A percentile compares a stretch with the other conserved stretches of the same genome.
Conservation (phyloP, 2,113 vertebrate species). For the Malurus cyaneus region DNA sequence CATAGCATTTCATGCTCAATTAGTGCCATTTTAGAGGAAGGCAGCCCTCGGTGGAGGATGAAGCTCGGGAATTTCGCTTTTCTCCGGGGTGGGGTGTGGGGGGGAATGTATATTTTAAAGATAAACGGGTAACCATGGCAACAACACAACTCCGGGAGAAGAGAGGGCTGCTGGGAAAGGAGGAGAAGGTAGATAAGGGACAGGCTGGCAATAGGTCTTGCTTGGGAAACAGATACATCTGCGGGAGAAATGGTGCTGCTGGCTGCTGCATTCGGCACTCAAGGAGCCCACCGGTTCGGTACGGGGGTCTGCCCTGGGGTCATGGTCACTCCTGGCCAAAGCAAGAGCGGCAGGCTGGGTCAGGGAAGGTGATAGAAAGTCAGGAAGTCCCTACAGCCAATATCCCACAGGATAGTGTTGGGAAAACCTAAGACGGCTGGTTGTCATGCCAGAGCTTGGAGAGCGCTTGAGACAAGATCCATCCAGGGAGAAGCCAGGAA, state of each 20-base stretch:
- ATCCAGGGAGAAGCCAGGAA: too few species aligned
- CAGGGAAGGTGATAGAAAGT: background rate
- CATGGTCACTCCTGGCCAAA: background rate
- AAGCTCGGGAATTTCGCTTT: slow-evolving; percentile 1
- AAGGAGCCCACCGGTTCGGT: background rate
- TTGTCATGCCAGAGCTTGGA: background rate
- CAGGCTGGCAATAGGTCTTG: background rate
- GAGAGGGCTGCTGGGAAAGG: background rate
- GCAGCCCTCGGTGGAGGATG: background rate
- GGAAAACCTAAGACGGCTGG: background rate
- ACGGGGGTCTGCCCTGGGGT: background rate
- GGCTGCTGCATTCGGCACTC: background rate
- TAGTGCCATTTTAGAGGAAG: slow-evolving; percentile 57
- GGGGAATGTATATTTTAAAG: background rate
- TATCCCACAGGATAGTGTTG: background rate
- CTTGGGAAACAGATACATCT: background rate
- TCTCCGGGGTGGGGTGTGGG: background rate
- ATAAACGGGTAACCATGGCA: slow-evolving; percentile 54
- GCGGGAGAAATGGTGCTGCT: background rate
- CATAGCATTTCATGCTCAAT: slow-evolving; percentile 66
- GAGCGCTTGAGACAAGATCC: rapidly evolving
- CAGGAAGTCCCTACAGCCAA: background rate
- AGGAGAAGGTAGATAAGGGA: slow-evolving; percentile 15
- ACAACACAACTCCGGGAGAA: background rate
- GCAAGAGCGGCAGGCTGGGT: background rate